Base-by-base conservation (phyloP, 2,797 vertebrate species). In the Erithacus rubecula region DNA sequence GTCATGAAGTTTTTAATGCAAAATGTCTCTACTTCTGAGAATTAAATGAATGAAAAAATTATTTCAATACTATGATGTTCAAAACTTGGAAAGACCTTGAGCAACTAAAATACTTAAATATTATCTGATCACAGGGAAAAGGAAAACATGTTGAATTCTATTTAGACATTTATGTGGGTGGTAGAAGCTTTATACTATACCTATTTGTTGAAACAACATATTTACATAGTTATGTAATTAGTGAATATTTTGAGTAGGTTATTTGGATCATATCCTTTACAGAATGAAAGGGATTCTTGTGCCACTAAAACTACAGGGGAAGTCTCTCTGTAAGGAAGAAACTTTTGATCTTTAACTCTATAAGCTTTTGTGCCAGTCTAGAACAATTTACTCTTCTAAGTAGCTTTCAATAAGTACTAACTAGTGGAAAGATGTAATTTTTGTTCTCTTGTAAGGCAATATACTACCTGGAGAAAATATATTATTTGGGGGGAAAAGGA, bases 31-130 rank as follows among this genome's bases (percentile, higher is more conserved):
- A 4, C 72, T 93, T 89, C 56, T 75, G 87, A 89, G 24, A 65
- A 92, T 94, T 83, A 95, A 96, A 89, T 89, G 21, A 95, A 92
- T 43, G 30, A 60, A 87, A 92, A 90, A 71, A 47, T 82, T 82
- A 18, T 93, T 87, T 94, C 56, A 90, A 43, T 82, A 60, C 65
- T 80, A 87, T 58, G 19, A 80, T 53, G 80, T 26, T 69, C 85
- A 92, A 92, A 95, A 58, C 41, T 90, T 92, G 26, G 71, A 86
- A 94, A 94, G 76, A 91, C 70, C 76, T 78, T 83, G 53, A 95
- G 23, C 30, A 69, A 80, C 34, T 81, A 67, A 90, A 93, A 88
- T 63, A 91, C 59, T 87, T 93, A 77, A 85, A 80, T 87, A 80
- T 85, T 72, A 69, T 84, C 34, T 78, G 52, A 86, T 92, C 82